These are phyloP conservation scores for Drosophila kambysellisi DNA, from an alignment of 2,888 invertebrate species.

Conservation along the genomic window DNA sequence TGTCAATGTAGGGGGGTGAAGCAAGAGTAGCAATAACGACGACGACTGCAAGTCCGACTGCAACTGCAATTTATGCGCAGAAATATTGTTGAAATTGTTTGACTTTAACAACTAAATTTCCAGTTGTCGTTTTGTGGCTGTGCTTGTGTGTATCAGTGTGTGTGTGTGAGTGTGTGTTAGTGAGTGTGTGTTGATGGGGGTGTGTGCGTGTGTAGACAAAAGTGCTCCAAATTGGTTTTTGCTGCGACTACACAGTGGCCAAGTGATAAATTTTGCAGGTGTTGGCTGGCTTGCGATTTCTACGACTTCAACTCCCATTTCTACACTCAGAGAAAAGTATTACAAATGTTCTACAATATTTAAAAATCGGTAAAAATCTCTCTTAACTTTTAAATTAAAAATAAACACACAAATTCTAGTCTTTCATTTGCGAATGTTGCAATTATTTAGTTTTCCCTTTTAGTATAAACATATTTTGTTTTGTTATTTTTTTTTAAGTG, in stretches of 20 bases:
- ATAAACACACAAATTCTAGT: background rate
- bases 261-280: conserved; percentile 78
- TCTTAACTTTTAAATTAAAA: background rate
- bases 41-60: conserved; percentile 5
- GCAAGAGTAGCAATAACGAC: conserved; percentile 11
- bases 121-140: conserved; percentile 32
- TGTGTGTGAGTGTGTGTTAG: conserved; percentile 1
- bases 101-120: conserved; percentile 82
- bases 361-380: background rate
- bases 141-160: background rate
- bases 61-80: conserved; percentile 75
- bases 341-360: background rate
- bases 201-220: conserved; percentile 39
- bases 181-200: conserved; percentile 8
- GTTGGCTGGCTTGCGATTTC: conserved; percentile 21
- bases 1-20: conserved; percentile 55
- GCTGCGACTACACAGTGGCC: conserved; percentile 31
- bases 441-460: background rate
- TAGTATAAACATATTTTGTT: background rate
- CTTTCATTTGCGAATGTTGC: background rate
- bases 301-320: background rate
- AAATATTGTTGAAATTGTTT: conserved; percentile 79
- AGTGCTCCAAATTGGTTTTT: conserved; percentile 79
- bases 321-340: conserved; percentile 1
- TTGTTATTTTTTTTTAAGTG: background rate